Conservation (phyloP, 2,888 invertebrate species). For the Myopa tessellatipennis region DNA sequence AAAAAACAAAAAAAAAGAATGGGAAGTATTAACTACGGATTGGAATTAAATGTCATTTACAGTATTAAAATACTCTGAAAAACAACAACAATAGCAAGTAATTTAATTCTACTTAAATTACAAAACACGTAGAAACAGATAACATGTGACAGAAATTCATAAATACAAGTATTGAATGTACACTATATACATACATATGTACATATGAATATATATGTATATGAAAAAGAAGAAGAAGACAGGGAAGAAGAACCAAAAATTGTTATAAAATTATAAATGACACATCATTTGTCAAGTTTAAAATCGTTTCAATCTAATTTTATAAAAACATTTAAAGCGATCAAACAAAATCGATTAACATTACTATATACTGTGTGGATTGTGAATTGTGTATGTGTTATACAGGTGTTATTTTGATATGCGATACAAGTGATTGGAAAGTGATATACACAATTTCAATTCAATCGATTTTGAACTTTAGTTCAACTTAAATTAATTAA, state of each 20-base stretch:
- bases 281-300: not conserved
- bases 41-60: not conserved
- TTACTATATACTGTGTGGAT: too few relatives aligned
- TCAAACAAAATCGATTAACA: too few relatives aligned
- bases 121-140: constrained; percentile 7
- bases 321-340: too few relatives aligned
- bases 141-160: not conserved
- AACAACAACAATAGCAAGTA: not conserved
- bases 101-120: not conserved
- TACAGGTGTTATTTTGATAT: too few relatives aligned
- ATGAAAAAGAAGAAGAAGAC: not conserved
- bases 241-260: not conserved
- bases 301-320: not conserved
- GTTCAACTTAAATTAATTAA: too few relatives aligned
- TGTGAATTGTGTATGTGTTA: too few relatives aligned
- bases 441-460: too few relatives aligned
- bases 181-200: not conserved
- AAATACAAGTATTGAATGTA: not conserved
- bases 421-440: too few relatives aligned
- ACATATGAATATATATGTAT: not conserved
- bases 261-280: not conserved
- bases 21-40: not conserved
- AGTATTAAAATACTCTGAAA: not conserved
- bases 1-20: not conserved
- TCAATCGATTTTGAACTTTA: too few relatives aligned